Evolutionary conservation across 2,113 vertebrate species (phyloP), one percentile per base, ranked within the genome.

Genomic region (Aegithalos caudatus): DNA sequence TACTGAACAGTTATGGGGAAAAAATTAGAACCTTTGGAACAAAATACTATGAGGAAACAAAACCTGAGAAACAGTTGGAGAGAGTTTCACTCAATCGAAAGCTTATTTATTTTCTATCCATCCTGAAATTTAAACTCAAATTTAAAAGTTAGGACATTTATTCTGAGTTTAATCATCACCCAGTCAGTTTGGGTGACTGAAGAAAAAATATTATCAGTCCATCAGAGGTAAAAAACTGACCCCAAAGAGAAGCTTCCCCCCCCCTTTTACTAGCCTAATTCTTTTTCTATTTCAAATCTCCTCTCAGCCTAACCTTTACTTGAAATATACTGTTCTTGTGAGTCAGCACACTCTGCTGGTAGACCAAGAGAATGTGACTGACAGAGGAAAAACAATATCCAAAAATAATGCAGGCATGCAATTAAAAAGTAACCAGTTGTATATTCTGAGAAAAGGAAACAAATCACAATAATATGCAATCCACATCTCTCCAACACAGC

Each of bases 321-420:
- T 71, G 10, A 80, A 58, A 76, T 77, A 23, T 53, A 24, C 15
- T 83, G 37, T 28, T 82, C 40, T n/a, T 83, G 62, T 85, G 47
- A 96, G 25, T 77, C 44, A 95, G 92, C 92, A 86, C 64, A 78
- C 94, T 65, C 91, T 94, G 64, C 79, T 90, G 93, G 89, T 80
- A 81, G 62, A 81, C 22, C 28, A 53, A 84, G 61, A 65, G 45
- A 87, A 87, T 35, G n/a, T 51, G 58, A 64, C 48, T 27, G 45
- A 57, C 25, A 22, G 3, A 27, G 24, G 7, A 71, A 92, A 56
- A 60, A 21, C 66, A 44, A 35, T 31, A 22, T 48, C 13, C 23
- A 23, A 44, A 77, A 65, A 31, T 31, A 54, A 71, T 35, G 3
- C 31, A 33, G 15, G 6, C 22, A 53, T 16, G 31, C 5, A 69